Evolutionary conservation across 2,888 invertebrate species (phyloP), one percentile per base, ranked within the genome.

Genomic region (Patella caerulea): DNA sequence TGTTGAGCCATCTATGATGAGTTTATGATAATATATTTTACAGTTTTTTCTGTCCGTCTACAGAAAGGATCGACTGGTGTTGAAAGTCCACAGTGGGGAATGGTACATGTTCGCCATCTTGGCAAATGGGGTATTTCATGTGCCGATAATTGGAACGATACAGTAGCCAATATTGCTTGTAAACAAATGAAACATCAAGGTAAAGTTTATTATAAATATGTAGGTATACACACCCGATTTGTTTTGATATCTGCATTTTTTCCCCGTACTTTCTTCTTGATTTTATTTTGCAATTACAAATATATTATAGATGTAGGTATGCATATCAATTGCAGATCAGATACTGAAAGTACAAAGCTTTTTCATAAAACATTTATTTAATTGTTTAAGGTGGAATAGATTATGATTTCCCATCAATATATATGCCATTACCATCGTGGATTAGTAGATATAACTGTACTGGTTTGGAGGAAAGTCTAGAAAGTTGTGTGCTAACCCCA

Each of bases 101-200:
- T 73, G 59, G 71, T 78, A 7, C 71, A 78, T 19, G 77, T 78
- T 15, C 24, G 69, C 24, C 69, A 74, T 74, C 53, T 71, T 17
- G 74, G 77, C 5, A 52, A 70, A 52, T 65, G 69, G 52, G 77
- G 77, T 54, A 24, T 65, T 11, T 65, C 65, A 12, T 86, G 86
- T 79, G 86, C 85, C 75, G 81, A 82, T 14, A 84, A 85, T 78
- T 86, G 86, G 86, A 83, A 86, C 72, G 83, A 86, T 69, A 81
- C 73, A 4, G 79, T 84, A 14, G 86, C 86, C 7, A 77, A 80
- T 53, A 84, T 86, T 14, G 83, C 83, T 2, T 87, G 87, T 76
- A 77, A 74, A 71, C 83, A 85, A 72, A 78, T 84, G 24, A 83
- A 83, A 15, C 86, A 92, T 95, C 95, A 14, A 92, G 94, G 78